Conservation (phyloP, 2,113 vertebrate species). For the Megaceryle maxima region DNA sequence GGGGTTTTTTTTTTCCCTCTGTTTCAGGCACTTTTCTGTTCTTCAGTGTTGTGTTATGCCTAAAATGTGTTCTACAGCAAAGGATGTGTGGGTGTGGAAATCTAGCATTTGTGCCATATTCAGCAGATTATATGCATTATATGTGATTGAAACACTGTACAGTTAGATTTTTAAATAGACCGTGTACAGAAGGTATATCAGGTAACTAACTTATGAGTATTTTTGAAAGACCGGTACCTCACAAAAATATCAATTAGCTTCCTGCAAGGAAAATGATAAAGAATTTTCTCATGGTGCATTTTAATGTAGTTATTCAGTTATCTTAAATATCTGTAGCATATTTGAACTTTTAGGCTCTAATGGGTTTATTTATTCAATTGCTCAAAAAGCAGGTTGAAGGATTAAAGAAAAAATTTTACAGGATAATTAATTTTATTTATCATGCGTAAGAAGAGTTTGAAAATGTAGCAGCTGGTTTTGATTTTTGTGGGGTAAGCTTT, state of each 20-base stretch:
- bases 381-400: slow-evolving; percentile 18
- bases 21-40: slow-evolving; percentile 80
- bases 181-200: slow-evolving; percentile 54
- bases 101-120: slow-evolving; percentile 78
- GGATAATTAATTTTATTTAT: slow-evolving; percentile 22
- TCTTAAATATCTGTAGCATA: slow-evolving; percentile 35
- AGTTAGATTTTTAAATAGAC: slow-evolving; percentile 55
- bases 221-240: slow-evolving; percentile 63
- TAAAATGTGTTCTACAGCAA: slow-evolving; percentile 73
- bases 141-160: slow-evolving; percentile 67
- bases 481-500: slow-evolving; percentile 66
- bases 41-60: slow-evolving; percentile 76
- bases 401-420: background rate
- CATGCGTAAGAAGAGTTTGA: background rate
- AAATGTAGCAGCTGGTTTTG: slow-evolving; percentile 42
- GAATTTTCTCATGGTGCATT: slow-evolving; percentile 39
- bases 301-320: slow-evolving; percentile 24
- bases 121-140: slow-evolving; percentile 53
- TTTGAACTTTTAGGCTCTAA: slow-evolving; percentile 24
- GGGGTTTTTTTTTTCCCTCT: slow-evolving; percentile 22
- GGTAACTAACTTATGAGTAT: slow-evolving; percentile 61
- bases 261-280: slow-evolving; percentile 24
- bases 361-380: slow-evolving; percentile 52
- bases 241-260: slow-evolving; percentile 59
- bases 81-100: slow-evolving; percentile 70